Percentiles rank a stretch among this genome's conserved stretches.
Evolutionary conservation across 2,888 invertebrate species (phyloP).

Genomic region (Oithona nana): DNA sequence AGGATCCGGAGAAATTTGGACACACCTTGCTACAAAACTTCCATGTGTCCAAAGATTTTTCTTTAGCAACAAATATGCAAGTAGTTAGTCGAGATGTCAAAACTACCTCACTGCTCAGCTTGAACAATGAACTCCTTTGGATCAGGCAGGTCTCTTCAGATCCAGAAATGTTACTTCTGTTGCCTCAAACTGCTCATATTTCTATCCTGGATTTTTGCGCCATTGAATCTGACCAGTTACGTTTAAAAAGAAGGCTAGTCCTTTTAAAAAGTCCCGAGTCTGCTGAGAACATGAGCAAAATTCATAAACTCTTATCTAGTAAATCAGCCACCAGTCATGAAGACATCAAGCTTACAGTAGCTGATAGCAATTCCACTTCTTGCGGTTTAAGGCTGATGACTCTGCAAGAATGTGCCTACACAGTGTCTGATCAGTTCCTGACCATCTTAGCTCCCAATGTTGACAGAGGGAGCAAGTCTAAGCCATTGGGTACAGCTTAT

Average conservation of each 20-base stretch:
- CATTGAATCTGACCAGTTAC: background rate
- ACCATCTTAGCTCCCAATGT: background rate
- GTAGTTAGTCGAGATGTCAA: background rate
- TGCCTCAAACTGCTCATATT: background rate
- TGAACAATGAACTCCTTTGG: background rate
- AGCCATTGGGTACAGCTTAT: background rate
- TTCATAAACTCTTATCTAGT: background rate
- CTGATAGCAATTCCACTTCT: too few relatives aligned
- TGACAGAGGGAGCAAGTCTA: background rate
- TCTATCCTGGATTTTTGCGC: background rate
- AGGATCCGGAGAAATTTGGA: background rate
- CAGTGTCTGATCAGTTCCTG: background rate
- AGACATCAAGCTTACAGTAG: too few relatives aligned
- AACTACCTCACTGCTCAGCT: background rate
- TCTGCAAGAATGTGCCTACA: background rate
- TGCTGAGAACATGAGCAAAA: background rate
- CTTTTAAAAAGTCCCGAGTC: background rate
- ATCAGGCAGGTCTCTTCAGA: background rate
- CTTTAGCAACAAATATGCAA: background rate
- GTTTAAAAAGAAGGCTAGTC: background rate
- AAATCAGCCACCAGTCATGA: background rate
- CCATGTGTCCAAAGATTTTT: background rate
- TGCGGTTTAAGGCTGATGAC: background rate
- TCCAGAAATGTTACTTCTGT: background rate
- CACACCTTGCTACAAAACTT: background rate